phyloP scores from a whole-genome alignment of 2,113 vertebrate genomes.

The Oncorhynchus gorbuscha region DNA sequence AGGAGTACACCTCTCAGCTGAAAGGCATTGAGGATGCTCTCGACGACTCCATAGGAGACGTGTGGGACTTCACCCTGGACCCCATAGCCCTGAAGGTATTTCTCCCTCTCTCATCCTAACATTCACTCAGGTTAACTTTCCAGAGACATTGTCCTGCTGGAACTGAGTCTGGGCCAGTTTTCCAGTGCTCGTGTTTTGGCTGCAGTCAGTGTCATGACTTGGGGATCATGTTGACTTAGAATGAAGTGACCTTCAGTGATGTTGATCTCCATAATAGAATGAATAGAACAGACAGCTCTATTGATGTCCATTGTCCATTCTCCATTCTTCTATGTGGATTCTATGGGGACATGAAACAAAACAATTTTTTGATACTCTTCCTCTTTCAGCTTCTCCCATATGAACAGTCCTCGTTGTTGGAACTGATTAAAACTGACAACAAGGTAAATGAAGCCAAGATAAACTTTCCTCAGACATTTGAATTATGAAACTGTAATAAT shows the following conservation, averaged over 20 bases:
- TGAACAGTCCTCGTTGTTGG: constrained; percentile 92
- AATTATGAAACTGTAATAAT: background rate
- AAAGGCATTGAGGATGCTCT: constrained; percentile 93
- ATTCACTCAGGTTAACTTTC: no score
- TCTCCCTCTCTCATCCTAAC: no score
- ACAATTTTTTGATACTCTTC: background rate
- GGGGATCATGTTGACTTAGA: background rate
- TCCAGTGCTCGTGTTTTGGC: no score
- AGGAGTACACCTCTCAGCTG: constrained; percentile 91
- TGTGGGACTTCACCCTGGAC: constrained; percentile 98
- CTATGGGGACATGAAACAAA: background rate
- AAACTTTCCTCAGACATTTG: background rate
- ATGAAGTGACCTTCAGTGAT: no score
- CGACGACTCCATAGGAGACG: constrained; percentile 93
- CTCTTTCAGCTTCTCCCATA: constrained; percentile 87
- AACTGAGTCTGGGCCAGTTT: no score
- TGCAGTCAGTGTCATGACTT: background rate
- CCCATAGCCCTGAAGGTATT: constrained; percentile 90
- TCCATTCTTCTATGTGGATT: background rate
- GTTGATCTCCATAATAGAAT: no score
- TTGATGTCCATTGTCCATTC: no score
- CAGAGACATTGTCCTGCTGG: no score
- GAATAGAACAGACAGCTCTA: no score
- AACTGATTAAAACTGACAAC: constrained; percentile 98
- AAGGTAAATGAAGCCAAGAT: constrained; percentile 76